phyloP scores from a whole-genome alignment of 2,888 invertebrate genomes.

The Trisateles emortualis region DNA sequence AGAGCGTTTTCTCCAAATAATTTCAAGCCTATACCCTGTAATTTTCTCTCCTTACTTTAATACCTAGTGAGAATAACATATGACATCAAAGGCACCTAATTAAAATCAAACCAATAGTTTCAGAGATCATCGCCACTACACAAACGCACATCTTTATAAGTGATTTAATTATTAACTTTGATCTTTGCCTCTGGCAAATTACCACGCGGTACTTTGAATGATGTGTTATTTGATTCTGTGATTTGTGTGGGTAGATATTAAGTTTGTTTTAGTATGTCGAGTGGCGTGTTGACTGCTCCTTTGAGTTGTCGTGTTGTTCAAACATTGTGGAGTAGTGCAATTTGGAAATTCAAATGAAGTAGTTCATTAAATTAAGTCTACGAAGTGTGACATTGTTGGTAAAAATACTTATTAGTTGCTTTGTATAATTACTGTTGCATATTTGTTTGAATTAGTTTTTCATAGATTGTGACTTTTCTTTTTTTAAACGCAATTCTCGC shows the following conservation, averaged over 20 bases:
- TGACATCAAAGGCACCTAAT: constrained; percentile 39
- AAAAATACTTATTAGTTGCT: not conserved
- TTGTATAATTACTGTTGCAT: not conserved
- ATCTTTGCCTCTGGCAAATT: constrained; percentile 36
- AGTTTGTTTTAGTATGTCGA: constrained; percentile 13
- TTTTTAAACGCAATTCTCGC: too few species aligned
- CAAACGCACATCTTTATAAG: constrained; percentile 34
- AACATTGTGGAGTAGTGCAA: constrained; percentile 27
- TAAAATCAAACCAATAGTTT: constrained; percentile 41
- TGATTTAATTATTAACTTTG: constrained; percentile 51
- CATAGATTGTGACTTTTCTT: too few species aligned
- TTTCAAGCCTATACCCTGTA: not conserved
- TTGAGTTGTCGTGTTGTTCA: constrained; percentile 25
- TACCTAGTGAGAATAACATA: constrained; percentile 16
- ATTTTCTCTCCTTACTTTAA: not conserved
- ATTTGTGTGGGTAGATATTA: not conserved
- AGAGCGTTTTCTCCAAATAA: not conserved
- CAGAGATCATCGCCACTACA: constrained; percentile 27
- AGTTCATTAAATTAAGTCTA: not conserved
- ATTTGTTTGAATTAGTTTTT: not conserved
- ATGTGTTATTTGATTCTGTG: constrained; percentile 11
- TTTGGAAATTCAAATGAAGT: not conserved
- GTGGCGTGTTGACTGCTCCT: constrained; percentile 30
- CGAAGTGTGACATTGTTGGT: not conserved
- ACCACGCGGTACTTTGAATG: constrained; percentile 12